Conservation (phyloP, 2,797 vertebrate species). For the Perdix hodgsoniae region DNA sequence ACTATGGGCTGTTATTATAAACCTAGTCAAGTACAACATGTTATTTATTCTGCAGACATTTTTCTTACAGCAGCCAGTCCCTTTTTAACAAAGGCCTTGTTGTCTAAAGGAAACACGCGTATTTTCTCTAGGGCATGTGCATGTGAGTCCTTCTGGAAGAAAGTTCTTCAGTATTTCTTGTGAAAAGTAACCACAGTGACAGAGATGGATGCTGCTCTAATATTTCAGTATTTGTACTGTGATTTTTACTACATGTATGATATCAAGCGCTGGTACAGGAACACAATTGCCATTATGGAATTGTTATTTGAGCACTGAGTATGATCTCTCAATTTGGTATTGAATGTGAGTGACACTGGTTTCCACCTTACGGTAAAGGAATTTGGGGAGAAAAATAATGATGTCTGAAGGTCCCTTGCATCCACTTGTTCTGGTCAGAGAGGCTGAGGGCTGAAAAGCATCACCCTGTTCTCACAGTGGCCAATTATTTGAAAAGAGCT, state of each 20-base stretch:
- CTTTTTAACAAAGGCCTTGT: background rate
- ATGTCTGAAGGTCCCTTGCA: background rate
- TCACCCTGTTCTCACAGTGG: background rate
- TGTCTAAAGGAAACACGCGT: background rate
- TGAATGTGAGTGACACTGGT: background rate
- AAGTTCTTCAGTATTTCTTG: conserved; percentile 1
- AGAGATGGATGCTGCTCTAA: background rate
- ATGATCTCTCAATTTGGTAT: background rate
- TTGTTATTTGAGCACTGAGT: background rate
- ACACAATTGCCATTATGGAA: background rate
- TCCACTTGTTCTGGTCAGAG: background rate
- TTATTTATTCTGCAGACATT: conserved; percentile 45
- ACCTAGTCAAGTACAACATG: conserved; percentile 44
- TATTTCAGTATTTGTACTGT: background rate
- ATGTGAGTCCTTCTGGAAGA: background rate
- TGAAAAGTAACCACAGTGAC: background rate
- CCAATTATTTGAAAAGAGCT: background rate
- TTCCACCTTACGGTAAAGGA: background rate
- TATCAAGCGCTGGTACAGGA: background rate
- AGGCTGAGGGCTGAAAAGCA: background rate
- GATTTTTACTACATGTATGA: background rate
- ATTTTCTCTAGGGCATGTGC: background rate
- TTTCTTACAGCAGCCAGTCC: background rate
- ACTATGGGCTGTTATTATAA: conserved; percentile 49
- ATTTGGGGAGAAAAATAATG: background rate